phyloP scores from a whole-genome alignment of 2,113 vertebrate genomes.

The Pachycephala philippinensis region DNA sequence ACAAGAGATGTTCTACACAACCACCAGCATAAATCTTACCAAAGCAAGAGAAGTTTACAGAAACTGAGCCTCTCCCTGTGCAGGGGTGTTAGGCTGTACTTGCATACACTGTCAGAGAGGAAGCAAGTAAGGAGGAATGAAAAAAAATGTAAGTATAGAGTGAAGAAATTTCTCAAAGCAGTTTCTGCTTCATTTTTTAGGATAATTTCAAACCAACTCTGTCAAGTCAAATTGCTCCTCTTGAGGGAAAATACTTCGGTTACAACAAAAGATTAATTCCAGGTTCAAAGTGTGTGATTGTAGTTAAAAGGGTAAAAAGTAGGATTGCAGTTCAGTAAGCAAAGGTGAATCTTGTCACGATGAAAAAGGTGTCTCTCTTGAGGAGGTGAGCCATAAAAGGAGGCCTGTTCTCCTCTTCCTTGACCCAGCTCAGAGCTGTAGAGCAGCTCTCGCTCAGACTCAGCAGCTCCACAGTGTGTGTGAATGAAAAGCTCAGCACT shows the following conservation, averaged over 20 bases:
- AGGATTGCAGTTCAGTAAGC: not conserved
- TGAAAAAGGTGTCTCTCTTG: not conserved
- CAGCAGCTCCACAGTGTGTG: not conserved
- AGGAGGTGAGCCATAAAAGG: not conserved
- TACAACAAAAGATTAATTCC: not conserved
- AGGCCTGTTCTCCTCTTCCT: not conserved
- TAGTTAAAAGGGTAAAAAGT: not conserved
- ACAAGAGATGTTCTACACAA: not conserved
- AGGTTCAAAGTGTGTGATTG: not conserved
- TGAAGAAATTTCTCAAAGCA: not conserved
- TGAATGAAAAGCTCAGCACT: not conserved
- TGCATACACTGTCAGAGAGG: accelerated
- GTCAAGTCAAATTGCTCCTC: not conserved
- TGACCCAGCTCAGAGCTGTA: not conserved
- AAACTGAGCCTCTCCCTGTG: not conserved
- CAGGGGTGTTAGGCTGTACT: not conserved
- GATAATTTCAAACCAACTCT: not conserved
- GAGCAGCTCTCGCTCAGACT: not conserved
- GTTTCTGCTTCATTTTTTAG: not conserved
- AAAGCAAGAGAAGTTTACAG: not conserved
- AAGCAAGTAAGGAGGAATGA: not conserved
- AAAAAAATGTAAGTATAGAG: not conserved
- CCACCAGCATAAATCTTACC: not conserved
- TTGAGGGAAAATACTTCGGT: not conserved
- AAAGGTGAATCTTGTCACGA: not conserved